These are phyloP conservation scores for Diplodus sargus DNA, from an alignment of 2,797 vertebrate genomes.

Conservation along the genomic window DNA sequence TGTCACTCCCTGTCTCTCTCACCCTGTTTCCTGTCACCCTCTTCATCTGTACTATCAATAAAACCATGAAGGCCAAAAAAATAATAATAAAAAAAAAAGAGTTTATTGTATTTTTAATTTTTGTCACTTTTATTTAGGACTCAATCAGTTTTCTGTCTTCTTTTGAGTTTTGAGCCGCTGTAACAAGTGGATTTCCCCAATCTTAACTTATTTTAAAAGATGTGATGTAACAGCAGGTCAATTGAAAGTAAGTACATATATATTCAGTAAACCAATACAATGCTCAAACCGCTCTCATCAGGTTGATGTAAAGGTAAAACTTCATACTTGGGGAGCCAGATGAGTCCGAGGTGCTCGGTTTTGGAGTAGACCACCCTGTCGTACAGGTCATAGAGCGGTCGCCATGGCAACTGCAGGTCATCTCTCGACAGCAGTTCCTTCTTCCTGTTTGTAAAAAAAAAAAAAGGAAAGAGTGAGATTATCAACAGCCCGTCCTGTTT, in stretches of 20 bases:
- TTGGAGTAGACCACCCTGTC: slow-evolving; percentile 96
- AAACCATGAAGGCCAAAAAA: too few relatives aligned
- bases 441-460: slow-evolving; percentile 86
- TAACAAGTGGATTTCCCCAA: too few relatives aligned
- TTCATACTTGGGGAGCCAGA: slow-evolving; percentile 97
- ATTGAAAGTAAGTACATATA: neutral
- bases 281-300: neutral
- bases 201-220: neutral
- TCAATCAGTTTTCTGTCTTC: too few relatives aligned
- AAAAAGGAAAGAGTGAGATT: slow-evolving; percentile 16
- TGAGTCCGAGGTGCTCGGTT: slow-evolving; percentile 96
- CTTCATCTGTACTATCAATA: too few relatives aligned
- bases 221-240: neutral
- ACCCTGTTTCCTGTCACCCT: too few relatives aligned
- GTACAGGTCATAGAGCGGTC: slow-evolving; percentile 93
- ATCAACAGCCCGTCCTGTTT: slow-evolving; percentile 24
- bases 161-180: too few relatives aligned
- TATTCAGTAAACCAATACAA: neutral
- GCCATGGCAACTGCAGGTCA: slow-evolving; percentile 96
- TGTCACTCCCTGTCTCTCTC: too few relatives aligned
- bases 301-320: slow-evolving; percentile 6
- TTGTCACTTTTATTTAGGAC: too few relatives aligned
- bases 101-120: too few relatives aligned
- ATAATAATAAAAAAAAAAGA: too few relatives aligned
- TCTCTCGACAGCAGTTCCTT: slow-evolving; percentile 96